Evolutionary conservation across 2,113 vertebrate species (phyloP).

Genomic region (Lontra canadensis): DNA sequence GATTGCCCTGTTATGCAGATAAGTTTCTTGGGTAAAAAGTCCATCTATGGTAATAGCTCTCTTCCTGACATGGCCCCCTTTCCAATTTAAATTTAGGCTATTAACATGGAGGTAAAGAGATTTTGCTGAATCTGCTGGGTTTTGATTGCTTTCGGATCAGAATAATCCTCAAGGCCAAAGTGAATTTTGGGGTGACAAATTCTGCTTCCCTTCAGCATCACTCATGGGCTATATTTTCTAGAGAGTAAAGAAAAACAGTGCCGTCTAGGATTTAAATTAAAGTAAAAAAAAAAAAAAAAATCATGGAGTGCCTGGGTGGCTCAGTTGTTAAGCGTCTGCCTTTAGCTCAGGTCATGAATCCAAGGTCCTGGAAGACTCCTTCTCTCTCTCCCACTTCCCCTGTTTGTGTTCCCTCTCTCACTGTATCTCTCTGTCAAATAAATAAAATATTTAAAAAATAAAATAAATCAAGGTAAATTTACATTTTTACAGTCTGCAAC

Average conservation of each 20-base stretch:
- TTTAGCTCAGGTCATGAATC: too few relatives aligned
- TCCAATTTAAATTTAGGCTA: background rate
- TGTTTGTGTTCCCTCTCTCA: too few relatives aligned
- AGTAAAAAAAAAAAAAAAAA: background rate
- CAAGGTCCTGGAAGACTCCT: too few relatives aligned
- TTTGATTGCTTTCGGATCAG: background rate
- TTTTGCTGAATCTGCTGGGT: background rate
- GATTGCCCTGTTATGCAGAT: background rate
- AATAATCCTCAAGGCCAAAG: background rate
- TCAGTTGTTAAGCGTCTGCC: too few relatives aligned
- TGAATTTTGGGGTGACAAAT: background rate
- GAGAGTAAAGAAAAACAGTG: constrained; percentile 17
- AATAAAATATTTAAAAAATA: background rate
- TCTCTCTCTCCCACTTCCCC: too few relatives aligned
- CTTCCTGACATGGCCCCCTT: background rate
- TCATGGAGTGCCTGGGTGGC: too few relatives aligned
- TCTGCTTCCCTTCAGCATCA: background rate
- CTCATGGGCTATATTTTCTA: background rate
- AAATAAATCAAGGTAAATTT: constrained; percentile 48
- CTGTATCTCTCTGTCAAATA: too few relatives aligned
- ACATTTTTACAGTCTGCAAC: constrained; percentile 26
- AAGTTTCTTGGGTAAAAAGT: background rate
- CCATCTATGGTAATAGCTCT: background rate
- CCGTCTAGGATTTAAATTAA: constrained; percentile 29
- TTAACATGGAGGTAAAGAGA: background rate